Percentiles rank a stretch among this genome's conserved stretches.
These are phyloP conservation scores for Lytechinus variegatus DNA, from an alignment of 35 echinoderm and acorn worm genomes.

Conservation along the genomic window DNA sequence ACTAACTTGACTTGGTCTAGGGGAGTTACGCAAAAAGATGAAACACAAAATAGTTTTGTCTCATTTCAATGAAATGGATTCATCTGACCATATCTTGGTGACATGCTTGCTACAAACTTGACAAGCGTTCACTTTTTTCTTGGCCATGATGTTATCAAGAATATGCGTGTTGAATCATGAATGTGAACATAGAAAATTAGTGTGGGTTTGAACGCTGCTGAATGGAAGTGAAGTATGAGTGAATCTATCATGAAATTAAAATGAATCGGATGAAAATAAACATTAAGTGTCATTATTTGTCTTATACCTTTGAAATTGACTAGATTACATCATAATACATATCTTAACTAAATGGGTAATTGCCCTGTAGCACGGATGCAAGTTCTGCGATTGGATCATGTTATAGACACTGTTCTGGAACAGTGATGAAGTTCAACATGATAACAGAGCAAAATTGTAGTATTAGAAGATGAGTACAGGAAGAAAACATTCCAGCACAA, in stretches of 20 bases:
- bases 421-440: too few relatives aligned
- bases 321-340: too few relatives aligned
- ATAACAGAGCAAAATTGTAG: too few relatives aligned
- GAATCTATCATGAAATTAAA: background rate
- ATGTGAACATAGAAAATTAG: background rate
- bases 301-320: too few relatives aligned
- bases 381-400: too few relatives aligned
- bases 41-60: background rate
- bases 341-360: too few relatives aligned
- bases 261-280: too few relatives aligned
- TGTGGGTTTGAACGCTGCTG: background rate
- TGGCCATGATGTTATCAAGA: background rate
- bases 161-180: background rate
- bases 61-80: background rate
- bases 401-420: too few relatives aligned
- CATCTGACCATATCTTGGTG: background rate
- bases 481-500: too few relatives aligned
- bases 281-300: too few relatives aligned
- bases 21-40: background rate
- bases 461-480: too few relatives aligned
- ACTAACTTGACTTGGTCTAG: background rate
- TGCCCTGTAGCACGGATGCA: too few relatives aligned
- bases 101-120: background rate
- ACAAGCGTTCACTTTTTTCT: background rate
- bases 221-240: background rate